These are phyloP conservation scores for Hypanus sabinus DNA, from an alignment of 2,113 vertebrate genomes.

Conservation along the genomic window DNA sequence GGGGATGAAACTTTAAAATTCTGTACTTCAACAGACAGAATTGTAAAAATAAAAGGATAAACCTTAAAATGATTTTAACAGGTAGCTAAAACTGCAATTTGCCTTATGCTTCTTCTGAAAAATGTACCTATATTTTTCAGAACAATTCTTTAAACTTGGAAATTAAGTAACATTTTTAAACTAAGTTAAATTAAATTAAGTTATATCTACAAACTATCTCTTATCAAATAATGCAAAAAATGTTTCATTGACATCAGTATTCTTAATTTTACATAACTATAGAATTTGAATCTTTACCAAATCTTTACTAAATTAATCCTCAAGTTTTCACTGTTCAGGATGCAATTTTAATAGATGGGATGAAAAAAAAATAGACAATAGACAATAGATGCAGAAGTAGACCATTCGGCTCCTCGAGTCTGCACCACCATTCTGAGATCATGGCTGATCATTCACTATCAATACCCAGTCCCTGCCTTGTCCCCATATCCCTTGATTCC, in stretches of 20 bases:
- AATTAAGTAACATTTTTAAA: background rate
- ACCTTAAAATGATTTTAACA: background rate
- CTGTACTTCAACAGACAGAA: too few species aligned
- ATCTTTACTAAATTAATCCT: background rate
- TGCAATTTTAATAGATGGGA: background rate
- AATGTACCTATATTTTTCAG: background rate
- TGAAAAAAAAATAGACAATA: too few species aligned
- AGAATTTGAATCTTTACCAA: background rate
- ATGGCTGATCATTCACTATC: too few species aligned
- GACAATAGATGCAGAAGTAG: too few species aligned
- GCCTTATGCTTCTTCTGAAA: background rate
- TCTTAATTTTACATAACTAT: background rate
- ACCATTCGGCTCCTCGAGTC: too few species aligned
- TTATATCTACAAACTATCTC: background rate
- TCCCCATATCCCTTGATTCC: too few species aligned
- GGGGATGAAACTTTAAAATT: too few species aligned
- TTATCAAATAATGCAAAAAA: background rate
- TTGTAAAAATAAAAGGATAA: background rate
- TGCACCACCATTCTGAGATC: too few species aligned
- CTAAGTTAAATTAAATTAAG: too few species aligned
- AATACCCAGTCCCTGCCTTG: too few species aligned
- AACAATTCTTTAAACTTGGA: background rate
- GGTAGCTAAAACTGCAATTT: background rate
- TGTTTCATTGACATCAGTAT: background rate
- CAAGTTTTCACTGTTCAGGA: background rate